phyloP scores from a whole-genome alignment of 2,113 vertebrate genomes.

The Tichodroma muraria region DNA sequence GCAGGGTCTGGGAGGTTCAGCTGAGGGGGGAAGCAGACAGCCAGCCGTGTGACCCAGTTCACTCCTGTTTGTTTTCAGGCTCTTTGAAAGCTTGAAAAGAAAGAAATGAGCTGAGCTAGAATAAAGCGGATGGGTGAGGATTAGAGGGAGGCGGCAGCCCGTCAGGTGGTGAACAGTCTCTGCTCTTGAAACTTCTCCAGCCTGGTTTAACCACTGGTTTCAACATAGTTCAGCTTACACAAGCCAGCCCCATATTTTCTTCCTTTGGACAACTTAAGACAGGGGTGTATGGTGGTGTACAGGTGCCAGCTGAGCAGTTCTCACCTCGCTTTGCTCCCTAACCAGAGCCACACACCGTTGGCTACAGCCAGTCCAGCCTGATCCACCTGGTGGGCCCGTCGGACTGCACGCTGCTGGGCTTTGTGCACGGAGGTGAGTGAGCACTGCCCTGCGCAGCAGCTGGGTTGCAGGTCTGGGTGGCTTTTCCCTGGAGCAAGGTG shows the following conservation, averaged over 20 bases:
- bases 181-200: not conserved
- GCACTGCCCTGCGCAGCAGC: rapidly evolving
- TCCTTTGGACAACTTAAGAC: not conserved
- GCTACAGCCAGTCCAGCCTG: constrained; percentile 93
- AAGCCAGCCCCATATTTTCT: not conserved
- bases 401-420: constrained; percentile 88
- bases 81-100: not conserved
- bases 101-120: not conserved
- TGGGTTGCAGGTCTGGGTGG: not conserved
- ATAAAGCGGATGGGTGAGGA: not conserved
- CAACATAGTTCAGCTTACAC: not conserved
- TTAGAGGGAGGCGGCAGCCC: not conserved
- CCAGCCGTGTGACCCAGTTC: not conserved
- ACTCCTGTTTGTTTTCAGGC: not conserved
- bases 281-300: rapidly evolving
- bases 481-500: not conserved
- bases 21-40: not conserved
- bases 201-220: not conserved
- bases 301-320: not conserved
- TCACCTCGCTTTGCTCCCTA: not conserved
- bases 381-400: constrained; percentile 93
- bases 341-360: constrained; percentile 83
- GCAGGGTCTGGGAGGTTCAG: not conserved
- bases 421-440: constrained; percentile 88
- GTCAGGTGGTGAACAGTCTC: not conserved